Percentiles rank a stretch among this genome's conserved stretches.
phyloP scores from a whole-genome alignment of 2,888 invertebrate genomes.

The Acleris emargana region DNA sequence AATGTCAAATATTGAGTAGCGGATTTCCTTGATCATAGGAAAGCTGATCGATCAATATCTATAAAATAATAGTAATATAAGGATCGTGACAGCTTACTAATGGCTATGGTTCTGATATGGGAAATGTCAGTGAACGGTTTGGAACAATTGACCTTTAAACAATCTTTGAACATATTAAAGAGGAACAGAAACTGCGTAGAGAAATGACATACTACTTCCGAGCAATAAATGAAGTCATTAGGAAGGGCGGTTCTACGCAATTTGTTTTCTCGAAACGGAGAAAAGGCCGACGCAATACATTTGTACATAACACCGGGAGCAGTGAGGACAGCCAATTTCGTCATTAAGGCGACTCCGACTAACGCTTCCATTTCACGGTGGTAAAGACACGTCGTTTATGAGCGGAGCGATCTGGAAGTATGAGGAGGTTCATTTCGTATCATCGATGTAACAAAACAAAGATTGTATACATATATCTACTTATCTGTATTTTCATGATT shows the following conservation, averaged over 20 bases:
- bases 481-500: too few relatives aligned
- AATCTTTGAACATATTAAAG: neutral
- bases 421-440: too few relatives aligned
- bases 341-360: neutral
- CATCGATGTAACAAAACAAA: too few relatives aligned
- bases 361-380: neutral
- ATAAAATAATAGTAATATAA: conserved; percentile 9
- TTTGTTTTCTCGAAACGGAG: neutral
- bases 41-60: conserved; percentile 26
- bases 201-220: too few relatives aligned
- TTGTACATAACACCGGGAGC: neutral
- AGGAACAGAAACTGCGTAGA: neutral
- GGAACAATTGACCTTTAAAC: neutral
- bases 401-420: neutral
- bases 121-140: conserved; percentile 21
- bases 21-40: conserved; percentile 38
- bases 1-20: conserved; percentile 28
- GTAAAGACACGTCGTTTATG: neutral
- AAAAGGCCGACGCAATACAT: neutral
- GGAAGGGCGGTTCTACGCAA: neutral
- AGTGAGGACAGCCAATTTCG: conserved; percentile 6
- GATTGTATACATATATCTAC: too few relatives aligned
- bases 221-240: neutral
- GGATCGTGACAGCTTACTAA: conserved; percentile 35
- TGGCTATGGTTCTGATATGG: conserved; percentile 6